A percentile compares a stretch with the other conserved stretches of the same genome.
These are phyloP conservation scores for Rhopalosiphum maidis DNA, from an alignment of 1,140 invertebrate species.

Conservation along the genomic window DNA sequence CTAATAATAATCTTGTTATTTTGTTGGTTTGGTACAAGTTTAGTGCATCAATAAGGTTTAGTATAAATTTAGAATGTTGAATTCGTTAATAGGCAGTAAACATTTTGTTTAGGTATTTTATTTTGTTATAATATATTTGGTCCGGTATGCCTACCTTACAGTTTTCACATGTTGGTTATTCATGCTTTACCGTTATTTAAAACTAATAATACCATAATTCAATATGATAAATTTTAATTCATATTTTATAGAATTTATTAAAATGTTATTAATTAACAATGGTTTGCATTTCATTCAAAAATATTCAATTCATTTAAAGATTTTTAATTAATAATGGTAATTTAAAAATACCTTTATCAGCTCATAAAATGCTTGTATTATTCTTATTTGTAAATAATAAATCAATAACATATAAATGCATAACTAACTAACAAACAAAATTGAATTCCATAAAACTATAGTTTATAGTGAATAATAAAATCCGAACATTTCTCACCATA, in stretches of 20 bases:
- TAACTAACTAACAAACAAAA: neutral
- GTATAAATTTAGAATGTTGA: neutral
- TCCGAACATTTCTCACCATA: conserved; percentile 8
- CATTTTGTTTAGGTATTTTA: neutral
- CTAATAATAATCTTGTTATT: neutral
- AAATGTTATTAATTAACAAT: neutral
- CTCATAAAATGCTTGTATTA: neutral
- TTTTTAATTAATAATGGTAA: neutral
- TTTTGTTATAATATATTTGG: neutral
- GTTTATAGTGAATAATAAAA: neutral
- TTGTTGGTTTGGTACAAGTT: neutral
- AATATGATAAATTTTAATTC: neutral
- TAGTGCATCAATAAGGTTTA: neutral
- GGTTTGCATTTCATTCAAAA: neutral
- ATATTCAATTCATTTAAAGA: neutral
- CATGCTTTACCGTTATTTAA: neutral
- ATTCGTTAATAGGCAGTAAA: neutral
- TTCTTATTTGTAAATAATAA: neutral
- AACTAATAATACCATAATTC: neutral
- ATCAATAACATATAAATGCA: neutral
- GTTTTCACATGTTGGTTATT: neutral
- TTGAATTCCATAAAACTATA: neutral
- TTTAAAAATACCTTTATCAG: neutral
- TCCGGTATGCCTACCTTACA: neutral
- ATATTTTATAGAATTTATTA: neutral